phyloP scores from a whole-genome alignment of 2,797 vertebrate species.

The Sphenopsis melanotis region DNA sequence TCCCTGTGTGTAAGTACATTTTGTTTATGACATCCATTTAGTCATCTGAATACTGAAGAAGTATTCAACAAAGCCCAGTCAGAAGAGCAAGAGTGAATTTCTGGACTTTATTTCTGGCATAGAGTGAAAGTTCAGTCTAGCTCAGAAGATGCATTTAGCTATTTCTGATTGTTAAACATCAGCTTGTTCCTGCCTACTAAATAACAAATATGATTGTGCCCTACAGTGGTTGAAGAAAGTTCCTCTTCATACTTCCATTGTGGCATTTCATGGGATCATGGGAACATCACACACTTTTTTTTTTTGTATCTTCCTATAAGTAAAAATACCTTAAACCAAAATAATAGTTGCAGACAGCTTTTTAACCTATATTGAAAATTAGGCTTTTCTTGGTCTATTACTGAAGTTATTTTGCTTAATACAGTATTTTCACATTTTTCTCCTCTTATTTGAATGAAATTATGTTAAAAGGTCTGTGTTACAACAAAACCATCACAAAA shows the following conservation, averaged over 20 bases:
- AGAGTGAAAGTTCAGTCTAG: background rate
- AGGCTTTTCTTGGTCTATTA: background rate
- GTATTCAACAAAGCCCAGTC: background rate
- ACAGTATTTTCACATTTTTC: background rate
- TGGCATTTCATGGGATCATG: background rate
- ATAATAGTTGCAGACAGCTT: background rate
- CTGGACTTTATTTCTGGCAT: background rate
- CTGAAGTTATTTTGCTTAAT: background rate
- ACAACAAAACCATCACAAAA: background rate
- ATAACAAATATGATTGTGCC: background rate
- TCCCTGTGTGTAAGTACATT: background rate
- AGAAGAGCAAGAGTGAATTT: background rate
- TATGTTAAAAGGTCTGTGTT: background rate
- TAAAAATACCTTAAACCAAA: background rate
- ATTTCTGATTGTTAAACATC: background rate
- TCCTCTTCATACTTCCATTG: background rate
- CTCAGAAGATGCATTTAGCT: background rate
- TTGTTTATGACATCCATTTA: background rate
- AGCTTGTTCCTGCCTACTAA: background rate
- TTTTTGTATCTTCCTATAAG: background rate
- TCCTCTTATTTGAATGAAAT: background rate
- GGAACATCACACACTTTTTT: background rate
- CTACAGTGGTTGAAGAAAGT: background rate
- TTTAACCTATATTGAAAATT: background rate
- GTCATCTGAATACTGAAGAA: background rate